Conservation (phyloP, 2,888 invertebrate species). For the Archips xylosteana region DNA sequence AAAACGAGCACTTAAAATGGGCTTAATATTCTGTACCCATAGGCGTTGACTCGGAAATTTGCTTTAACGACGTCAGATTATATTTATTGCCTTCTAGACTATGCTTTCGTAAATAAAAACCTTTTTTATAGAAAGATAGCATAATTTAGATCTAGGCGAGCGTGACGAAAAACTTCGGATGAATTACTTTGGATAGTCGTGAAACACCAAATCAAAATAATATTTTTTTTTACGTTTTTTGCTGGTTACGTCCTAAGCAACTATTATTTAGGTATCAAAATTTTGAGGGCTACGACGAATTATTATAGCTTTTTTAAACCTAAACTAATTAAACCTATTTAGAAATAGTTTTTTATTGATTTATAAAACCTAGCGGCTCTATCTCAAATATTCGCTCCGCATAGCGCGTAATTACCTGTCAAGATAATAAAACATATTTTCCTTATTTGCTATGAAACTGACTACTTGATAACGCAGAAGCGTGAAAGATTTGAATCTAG, state of each 20-base stretch:
- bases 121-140: not conserved
- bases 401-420: not conserved
- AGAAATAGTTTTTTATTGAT: too few relatives aligned
- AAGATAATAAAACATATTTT: not conserved
- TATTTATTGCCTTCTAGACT: conserved; percentile 23
- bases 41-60: conserved; percentile 25
- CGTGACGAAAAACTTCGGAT: not conserved
- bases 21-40: conserved; percentile 32
- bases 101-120: conserved; percentile 23
- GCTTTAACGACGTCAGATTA: conserved; percentile 27
- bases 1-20: conserved; percentile 23
- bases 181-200: not conserved
- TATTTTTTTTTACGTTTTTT: not conserved
- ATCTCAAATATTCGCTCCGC: too few relatives aligned
- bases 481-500: conserved; percentile 5
- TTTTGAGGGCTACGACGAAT: too few relatives aligned
- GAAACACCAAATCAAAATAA: not conserved
- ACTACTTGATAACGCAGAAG: not conserved
- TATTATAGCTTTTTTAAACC: too few relatives aligned
- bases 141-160: not conserved
- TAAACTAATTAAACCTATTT: too few relatives aligned
- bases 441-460: not conserved
- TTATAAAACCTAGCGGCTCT: too few relatives aligned
- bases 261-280: too few relatives aligned
- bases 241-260: too few relatives aligned